Conservation (phyloP, 2,888 invertebrate species). For the Branchipolynoe longqiensis region DNA sequence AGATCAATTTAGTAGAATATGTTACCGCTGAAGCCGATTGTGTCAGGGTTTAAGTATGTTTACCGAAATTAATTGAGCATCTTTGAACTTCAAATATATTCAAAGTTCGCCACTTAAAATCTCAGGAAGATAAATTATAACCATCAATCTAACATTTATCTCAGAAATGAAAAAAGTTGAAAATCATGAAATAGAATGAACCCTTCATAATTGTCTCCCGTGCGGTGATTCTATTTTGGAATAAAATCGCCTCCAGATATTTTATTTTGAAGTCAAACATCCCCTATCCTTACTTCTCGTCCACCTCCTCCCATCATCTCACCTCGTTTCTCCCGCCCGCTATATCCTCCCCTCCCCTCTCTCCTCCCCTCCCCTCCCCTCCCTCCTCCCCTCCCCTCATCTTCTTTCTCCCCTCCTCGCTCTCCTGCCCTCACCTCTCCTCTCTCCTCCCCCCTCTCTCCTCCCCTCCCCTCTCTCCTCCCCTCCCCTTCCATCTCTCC, state of each 20-base stretch:
- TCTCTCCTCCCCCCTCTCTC: not conserved
- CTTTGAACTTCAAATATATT: too few relatives aligned
- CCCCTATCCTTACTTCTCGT: not conserved
- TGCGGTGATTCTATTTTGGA: too few relatives aligned
- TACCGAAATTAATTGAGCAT: too few relatives aligned
- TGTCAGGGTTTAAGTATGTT: too few relatives aligned
- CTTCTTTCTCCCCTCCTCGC: not conserved
- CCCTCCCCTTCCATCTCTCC: not conserved
- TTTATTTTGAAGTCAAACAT: too few relatives aligned
- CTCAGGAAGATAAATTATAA: too few relatives aligned
- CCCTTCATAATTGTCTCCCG: not conserved
- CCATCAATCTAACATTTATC: not conserved
- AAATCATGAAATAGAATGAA: not conserved
- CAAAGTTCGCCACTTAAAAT: too few relatives aligned
- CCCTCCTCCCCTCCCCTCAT: not conserved
- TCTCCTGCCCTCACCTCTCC: not conserved
- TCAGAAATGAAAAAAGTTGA: not conserved
- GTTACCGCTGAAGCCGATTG: too few relatives aligned
- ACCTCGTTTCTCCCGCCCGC: too few relatives aligned
- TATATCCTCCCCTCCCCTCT: not conserved
- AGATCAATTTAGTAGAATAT: too few relatives aligned
- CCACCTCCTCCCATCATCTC: not conserved
- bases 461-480: not conserved
- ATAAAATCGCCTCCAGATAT: too few relatives aligned
- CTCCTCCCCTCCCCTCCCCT: slow-evolving; percentile 3